Evolutionary conservation across 2,888 invertebrate genomes (phyloP).

Genomic region (Dasypolia templi): DNA sequence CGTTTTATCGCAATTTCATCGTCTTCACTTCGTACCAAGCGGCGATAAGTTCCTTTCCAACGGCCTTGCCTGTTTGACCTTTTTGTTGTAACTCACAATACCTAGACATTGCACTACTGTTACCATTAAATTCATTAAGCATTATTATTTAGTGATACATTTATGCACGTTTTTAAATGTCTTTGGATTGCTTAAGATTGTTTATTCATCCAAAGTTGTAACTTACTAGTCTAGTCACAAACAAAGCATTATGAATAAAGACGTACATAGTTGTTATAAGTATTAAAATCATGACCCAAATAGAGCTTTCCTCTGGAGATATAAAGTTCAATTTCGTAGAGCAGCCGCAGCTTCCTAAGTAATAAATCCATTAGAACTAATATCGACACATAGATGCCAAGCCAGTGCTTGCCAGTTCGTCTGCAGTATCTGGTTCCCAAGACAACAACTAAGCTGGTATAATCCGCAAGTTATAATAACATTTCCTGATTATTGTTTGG

Average conservation of each 20-base stretch:
- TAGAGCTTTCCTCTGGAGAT: conserved; percentile 50
- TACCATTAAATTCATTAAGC: conserved; percentile 59
- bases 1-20: conserved; percentile 83
- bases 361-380: conserved; percentile 69
- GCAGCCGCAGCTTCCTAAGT: conserved; percentile 51
- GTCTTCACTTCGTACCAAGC: conserved; percentile 83
- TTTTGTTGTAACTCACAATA: conserved; percentile 78
- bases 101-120: conserved; percentile 54
- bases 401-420: conserved; percentile 67
- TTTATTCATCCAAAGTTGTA: conserved; percentile 46
- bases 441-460: conserved; percentile 62
- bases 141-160: conserved; percentile 51
- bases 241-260: conserved; percentile 62
- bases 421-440: conserved; percentile 65
- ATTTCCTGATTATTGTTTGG: conserved; percentile 52
- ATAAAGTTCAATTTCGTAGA: conserved; percentile 58
- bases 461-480: conserved; percentile 59
- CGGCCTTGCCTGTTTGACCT: conserved; percentile 88
- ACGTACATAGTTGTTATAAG: conserved; percentile 47
- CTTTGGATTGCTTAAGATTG: conserved; percentile 34
- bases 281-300: conserved; percentile 55
- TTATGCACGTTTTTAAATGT: conserved; percentile 30
- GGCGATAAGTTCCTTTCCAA: conserved; percentile 83
- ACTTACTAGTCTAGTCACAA: conserved; percentile 57
- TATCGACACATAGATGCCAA: conserved; percentile 68